Conservation (phyloP, 2,888 invertebrate genomes). For the Apotomis betuletana region DNA sequence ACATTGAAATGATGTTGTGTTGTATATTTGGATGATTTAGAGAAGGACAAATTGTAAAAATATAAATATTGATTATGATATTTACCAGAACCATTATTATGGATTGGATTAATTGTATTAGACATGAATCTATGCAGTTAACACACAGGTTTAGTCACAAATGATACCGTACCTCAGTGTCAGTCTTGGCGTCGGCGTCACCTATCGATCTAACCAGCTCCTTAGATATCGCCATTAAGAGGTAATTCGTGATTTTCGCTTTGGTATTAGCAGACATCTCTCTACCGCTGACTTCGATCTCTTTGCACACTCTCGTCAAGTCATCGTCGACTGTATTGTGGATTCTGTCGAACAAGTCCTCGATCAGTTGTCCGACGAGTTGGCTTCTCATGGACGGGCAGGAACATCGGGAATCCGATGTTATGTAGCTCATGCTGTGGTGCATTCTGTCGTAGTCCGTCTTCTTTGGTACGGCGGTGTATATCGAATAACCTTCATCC, state of each 20-base stretch:
- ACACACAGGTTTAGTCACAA: slow-evolving; percentile 66
- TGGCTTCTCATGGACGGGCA: slow-evolving; percentile 78
- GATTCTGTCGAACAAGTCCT: slow-evolving; percentile 76
- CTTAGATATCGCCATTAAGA: slow-evolving; percentile 80
- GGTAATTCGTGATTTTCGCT: slow-evolving; percentile 80
- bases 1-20: not conserved
- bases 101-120: slow-evolving; percentile 38
- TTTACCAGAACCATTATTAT: slow-evolving; percentile 40
- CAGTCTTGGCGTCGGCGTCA: slow-evolving; percentile 80
- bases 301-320: slow-evolving; percentile 70
- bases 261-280: slow-evolving; percentile 73
- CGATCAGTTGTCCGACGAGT: slow-evolving; percentile 76
- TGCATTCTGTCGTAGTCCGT: slow-evolving; percentile 77
- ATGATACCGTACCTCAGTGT: slow-evolving; percentile 73
- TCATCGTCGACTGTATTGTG: slow-evolving; percentile 75
- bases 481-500: slow-evolving; percentile 78
- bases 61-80: slow-evolving; percentile 3
- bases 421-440: slow-evolving; percentile 78
- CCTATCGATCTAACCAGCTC: slow-evolving; percentile 80
- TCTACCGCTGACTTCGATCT: slow-evolving; percentile 63
- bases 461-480: slow-evolving; percentile 79
- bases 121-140: slow-evolving; percentile 36
- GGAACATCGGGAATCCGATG: slow-evolving; percentile 72
- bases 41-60: not conserved
- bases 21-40: not conserved